Base-by-base conservation (phyloP, 2,113 vertebrate genomes). In the Xiphophorus hellerii region DNA sequence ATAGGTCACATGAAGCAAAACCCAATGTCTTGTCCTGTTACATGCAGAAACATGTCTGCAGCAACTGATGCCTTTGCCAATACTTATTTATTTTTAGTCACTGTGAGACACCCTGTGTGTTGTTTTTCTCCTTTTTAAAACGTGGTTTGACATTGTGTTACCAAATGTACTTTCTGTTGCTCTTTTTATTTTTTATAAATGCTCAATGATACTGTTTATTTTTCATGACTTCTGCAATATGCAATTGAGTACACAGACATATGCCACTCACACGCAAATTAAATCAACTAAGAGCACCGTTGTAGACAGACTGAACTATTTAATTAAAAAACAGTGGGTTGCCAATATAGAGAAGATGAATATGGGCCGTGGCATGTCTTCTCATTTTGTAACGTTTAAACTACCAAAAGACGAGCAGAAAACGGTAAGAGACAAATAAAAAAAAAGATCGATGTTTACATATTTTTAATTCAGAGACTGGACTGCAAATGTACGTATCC, bases 391-490 rank as follows among this genome's bases (percentile, higher is more conserved):
- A 88, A 86, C 77, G 70, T 70, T 64, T 72, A 76, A 89, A 83
- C 66, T 62, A 80, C 76, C 54, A 79, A 90, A 87, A 76, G 64
- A 90, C 54, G 77, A 88, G 73, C 87, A 89, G 73, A 83, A 83
- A 74, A 80, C 80, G 31, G 39, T 73, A 66, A 82, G 64, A 83
- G 74, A 78, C 3, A 48, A 12, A 29, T 62, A 76, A 77, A 3
- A 25, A 37, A 27, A 80, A 76, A 90, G 80, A 89, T 78, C 76
- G 75, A 90, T 91, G 82, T 89, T 93, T 90, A 92, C 91, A 92
- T 88, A 71, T 86, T 88, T 89, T 79, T 86, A 87, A 88, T 78
- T 78, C 84, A 86, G 82, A 89, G 81, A 93, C 76, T 82, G 81
- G 87, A 84, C 87, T 87, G 88, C 84, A 77, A 87, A 88, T 35